Evolutionary conservation across 2,113 vertebrate species (phyloP).

Genomic region (Machaerirhynchus nigripectus): DNA sequence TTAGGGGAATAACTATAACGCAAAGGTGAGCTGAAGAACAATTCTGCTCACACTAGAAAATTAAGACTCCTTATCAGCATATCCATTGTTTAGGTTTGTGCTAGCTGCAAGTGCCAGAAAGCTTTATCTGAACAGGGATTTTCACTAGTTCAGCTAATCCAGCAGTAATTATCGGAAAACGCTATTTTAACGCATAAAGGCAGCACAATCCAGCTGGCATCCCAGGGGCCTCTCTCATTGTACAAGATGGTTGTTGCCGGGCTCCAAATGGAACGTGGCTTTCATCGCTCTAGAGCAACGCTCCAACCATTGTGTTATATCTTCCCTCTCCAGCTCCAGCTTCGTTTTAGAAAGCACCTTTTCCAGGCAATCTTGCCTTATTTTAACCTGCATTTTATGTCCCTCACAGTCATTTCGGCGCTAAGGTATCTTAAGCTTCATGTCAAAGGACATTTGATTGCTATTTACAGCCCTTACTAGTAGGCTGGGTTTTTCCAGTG

Average conservation of each 20-base stretch:
- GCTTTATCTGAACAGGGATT: constrained; percentile 16
- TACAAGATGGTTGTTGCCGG: not conserved
- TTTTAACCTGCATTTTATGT: not conserved
- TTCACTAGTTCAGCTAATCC: constrained; percentile 26
- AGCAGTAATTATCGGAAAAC: constrained; percentile 41
- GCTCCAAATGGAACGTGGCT: not conserved
- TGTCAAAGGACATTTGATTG: not conserved
- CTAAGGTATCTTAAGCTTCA: not conserved
- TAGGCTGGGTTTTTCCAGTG: not conserved
- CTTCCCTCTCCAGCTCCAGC: not conserved
- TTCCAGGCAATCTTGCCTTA: not conserved
- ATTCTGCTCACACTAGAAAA: constrained; percentile 22
- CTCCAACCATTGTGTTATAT: not conserved
- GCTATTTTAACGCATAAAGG: constrained; percentile 15
- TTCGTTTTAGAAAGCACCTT: not conserved
- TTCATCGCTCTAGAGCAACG: not conserved
- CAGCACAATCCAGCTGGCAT: constrained; percentile 34
- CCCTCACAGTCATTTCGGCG: not conserved
- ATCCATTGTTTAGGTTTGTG: not conserved
- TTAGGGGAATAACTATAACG: not conserved
- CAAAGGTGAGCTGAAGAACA: not conserved
- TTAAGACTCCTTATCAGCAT: constrained; percentile 40
- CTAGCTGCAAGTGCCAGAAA: constrained; percentile 15
- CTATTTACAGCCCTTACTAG: not conserved
- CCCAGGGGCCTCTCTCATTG: not conserved